Percentiles rank a stretch among this genome's conserved stretches.
Evolutionary conservation across 2,797 vertebrate genomes (phyloP).

Genomic region (Loriculus beryllinus): DNA sequence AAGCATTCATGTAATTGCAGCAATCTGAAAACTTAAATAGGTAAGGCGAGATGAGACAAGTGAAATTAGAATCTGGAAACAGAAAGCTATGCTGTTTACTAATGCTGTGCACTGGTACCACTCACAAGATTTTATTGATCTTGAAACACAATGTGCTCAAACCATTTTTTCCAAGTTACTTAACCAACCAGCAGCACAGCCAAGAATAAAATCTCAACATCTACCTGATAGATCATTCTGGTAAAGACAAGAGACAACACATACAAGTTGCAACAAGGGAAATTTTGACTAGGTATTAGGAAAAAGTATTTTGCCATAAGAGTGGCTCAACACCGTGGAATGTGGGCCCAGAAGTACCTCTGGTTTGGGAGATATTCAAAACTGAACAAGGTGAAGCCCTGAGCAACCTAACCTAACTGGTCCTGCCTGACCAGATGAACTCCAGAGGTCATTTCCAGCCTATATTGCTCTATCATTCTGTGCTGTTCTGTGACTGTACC

Average conservation of each 20-base stretch:
- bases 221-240: neutral
- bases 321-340: neutral
- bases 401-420: neutral
- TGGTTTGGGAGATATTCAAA: accelerated
- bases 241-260: neutral
- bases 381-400: neutral
- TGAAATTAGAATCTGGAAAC: neutral
- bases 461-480: neutral
- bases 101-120: neutral
- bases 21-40: neutral
- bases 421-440: neutral
- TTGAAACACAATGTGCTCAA: accelerated
- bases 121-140: neutral
- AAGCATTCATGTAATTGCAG: neutral
- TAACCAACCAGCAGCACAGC: neutral
- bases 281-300: neutral
- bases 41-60: neutral
- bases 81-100: neutral
- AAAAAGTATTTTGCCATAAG: neutral
- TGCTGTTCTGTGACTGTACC: neutral
- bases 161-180: neutral
- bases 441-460: neutral
- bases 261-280: neutral
- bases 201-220: neutral
- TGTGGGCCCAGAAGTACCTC: neutral